These are phyloP conservation scores for Hemithea aestivaria DNA, from an alignment of 2,888 invertebrate species.

Conservation along the genomic window DNA sequence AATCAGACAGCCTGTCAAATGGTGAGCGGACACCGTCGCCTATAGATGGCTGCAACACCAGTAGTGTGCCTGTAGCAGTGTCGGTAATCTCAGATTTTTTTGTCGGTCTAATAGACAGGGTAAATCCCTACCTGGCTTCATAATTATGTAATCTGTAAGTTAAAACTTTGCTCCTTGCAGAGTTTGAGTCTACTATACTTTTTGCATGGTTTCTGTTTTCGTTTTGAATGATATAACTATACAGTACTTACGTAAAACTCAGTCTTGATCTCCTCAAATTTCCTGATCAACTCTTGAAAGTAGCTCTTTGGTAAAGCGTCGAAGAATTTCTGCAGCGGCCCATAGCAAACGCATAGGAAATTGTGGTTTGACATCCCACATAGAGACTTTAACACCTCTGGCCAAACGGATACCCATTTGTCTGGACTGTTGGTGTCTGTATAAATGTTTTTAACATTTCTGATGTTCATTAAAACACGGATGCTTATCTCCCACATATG, in stretches of 20 bases:
- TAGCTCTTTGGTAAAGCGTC: conserved; percentile 78
- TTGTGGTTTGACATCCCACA: conserved; percentile 82
- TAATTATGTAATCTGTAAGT: too few relatives aligned
- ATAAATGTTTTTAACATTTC: conserved; percentile 82
- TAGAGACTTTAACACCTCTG: conserved; percentile 82
- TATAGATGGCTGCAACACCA: too few relatives aligned
- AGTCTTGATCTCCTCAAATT: conserved; percentile 78
- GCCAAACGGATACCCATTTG: conserved; percentile 79
- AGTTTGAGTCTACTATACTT: too few relatives aligned
- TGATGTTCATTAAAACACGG: conserved; percentile 79
- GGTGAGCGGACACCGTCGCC: too few relatives aligned
- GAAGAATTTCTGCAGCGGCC: conserved; percentile 80
- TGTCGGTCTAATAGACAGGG: too few relatives aligned
- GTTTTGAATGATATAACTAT: too few relatives aligned
- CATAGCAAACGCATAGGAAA: conserved; percentile 82
- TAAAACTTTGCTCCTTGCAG: too few relatives aligned
- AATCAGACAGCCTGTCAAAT: too few relatives aligned
- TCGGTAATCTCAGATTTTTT: too few relatives aligned
- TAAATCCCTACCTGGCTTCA: too few relatives aligned
- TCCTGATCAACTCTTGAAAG: conserved; percentile 71
- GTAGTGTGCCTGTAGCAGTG: too few relatives aligned
- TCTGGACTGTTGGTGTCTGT: conserved; percentile 81
- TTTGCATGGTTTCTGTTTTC: too few relatives aligned
- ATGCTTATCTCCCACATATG: conserved; percentile 82
- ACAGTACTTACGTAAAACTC: conserved; percentile 76